Evolutionary conservation across 2,888 invertebrate genomes (phyloP), one percentile per base, ranked within the genome.

Genomic region (Nymphalis polychloros): DNA sequence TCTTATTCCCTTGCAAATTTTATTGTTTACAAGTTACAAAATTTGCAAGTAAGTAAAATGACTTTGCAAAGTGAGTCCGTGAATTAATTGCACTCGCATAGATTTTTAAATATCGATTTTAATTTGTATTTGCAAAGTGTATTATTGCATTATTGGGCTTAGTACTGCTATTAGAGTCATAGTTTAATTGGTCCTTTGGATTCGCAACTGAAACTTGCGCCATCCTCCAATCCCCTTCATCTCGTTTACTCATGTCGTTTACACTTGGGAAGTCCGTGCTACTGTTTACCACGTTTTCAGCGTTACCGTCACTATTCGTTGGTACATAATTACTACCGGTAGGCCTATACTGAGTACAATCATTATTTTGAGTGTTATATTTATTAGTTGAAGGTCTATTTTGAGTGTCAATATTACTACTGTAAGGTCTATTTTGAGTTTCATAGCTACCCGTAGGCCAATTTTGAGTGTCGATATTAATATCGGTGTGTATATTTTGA

Each of bases 191-290:
- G 35, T 41, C 13, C 13, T 35, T 53, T 19, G 70, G 70, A 20
- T 16, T 52, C 1, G 57, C 53, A 6, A 41, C 53, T 20, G 53
- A 17, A 17, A 47, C 65, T 47, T 68, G 70, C 35, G 48, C 64
- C 3, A 68, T 68, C 5, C 68, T 68, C 70, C 64, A 71, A 60
- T 71, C 61, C 0, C 23, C 53, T 55, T 71, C 63, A 19, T 65
- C 68, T 53, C n/a, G n/a, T n/a, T n/a, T n/a, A n/a, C n/a, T n/a
- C n/a, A 65, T 63, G 10, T 68, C 59, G 48, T 70, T 62, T 35
- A 20, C 7, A 52, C 52, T 52, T 3, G 52, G 52, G 23, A 23
- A 1, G 13, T 52, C 27, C 10, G 4, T 52, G 16, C 23, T 23
- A 20, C 10, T 10, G 10, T 50, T 20, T 20, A 10, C 19, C 8